These are phyloP conservation scores for Menura novaehollandiae DNA, from an alignment of 2,113 vertebrate species.

Conservation along the genomic window DNA sequence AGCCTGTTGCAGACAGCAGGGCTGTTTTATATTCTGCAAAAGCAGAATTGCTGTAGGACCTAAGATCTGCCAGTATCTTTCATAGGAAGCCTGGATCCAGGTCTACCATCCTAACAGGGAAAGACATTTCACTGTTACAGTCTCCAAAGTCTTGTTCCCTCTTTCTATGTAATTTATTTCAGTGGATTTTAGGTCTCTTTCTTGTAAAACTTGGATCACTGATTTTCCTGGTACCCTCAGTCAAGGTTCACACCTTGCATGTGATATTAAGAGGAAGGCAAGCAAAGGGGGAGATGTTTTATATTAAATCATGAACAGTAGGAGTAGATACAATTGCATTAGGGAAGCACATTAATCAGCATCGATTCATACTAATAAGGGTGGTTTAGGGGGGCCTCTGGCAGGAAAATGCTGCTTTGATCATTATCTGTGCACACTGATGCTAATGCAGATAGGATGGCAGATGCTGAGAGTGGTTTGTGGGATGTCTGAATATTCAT, in stretches of 20 bases:
- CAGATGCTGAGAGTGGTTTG: conserved; percentile 53
- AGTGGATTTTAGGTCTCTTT: neutral
- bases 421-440: conserved; percentile 50
- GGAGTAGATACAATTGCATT: conserved; percentile 32
- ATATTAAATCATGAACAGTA: conserved; percentile 5
- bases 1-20: neutral
- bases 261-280: neutral
- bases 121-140: neutral
- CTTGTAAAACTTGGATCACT: neutral
- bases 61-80: neutral
- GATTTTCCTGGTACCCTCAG: neutral
- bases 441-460: conserved; percentile 46
- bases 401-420: conserved; percentile 58
- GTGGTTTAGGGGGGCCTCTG: conserved; percentile 45
- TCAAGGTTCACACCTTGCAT: neutral
- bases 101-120: neutral
- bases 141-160: neutral
- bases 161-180: neutral
- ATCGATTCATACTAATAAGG: conserved; percentile 48
- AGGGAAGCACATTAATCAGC: conserved; percentile 47
- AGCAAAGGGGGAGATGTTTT: neutral
- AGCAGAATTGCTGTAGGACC: neutral
- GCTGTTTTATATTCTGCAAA: neutral
- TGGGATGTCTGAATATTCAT: conserved; percentile 62
- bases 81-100: neutral